These are phyloP conservation scores for Mesorhabditis belari DNA, from an alignment of 2,888 invertebrate genomes.

Conservation along the genomic window DNA sequence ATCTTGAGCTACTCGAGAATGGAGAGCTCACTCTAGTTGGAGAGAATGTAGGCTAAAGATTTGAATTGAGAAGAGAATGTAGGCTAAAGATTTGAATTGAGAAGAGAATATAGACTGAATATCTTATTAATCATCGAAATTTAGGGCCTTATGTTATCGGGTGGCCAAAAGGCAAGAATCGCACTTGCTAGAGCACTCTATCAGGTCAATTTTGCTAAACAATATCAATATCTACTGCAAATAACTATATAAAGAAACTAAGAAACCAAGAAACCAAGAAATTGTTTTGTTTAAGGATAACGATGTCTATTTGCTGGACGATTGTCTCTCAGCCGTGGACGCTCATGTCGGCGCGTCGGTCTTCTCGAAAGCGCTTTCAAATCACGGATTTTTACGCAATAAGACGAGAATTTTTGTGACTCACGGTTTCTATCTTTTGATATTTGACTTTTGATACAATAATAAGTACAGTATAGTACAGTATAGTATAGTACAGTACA, in stretches of 20 bases:
- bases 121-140: conserved; percentile 1
- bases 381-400: background rate
- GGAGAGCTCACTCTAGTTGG: conserved; percentile 85
- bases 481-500: no score
- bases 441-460: no score
- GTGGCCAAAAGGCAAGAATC: conserved; percentile 84
- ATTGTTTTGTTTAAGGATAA: conserved; percentile 56
- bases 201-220: conserved; percentile 61
- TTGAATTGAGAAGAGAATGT: conserved; percentile 55
- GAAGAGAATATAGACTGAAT: conserved; percentile 55
- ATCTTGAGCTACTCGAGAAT: conserved; percentile 78
- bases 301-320: conserved; percentile 85
- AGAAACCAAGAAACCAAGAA: background rate
- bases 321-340: conserved; percentile 88
- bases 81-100: conserved; percentile 1
- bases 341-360: conserved; percentile 82
- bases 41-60: conserved; percentile 31
- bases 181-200: conserved; percentile 84
- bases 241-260: no score
- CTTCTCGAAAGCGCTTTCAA: background rate
- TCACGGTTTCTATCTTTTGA: no score
- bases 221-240: no score
- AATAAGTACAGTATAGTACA: no score
- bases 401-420: background rate
- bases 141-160: conserved; percentile 72